Percentiles rank a stretch among this genome's conserved stretches.
These are phyloP conservation scores for Circaetus gallicus DNA, from an alignment of 2,113 vertebrate species.

Conservation along the genomic window DNA sequence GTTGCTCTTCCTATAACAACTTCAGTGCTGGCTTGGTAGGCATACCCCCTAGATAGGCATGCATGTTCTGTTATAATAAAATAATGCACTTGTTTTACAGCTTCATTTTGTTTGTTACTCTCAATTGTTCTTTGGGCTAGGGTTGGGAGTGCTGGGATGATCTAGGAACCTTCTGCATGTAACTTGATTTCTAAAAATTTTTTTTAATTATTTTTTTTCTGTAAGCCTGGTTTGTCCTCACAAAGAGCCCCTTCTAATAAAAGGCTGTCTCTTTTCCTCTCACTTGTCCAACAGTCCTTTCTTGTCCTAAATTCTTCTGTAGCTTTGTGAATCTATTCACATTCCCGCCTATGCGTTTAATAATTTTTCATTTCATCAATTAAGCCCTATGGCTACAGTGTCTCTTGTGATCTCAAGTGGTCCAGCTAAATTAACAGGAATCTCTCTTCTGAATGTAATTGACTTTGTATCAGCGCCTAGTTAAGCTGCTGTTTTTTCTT, in stretches of 20 bases:
- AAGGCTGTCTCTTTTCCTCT: neutral
- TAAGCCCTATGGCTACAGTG: neutral
- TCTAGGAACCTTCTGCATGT: neutral
- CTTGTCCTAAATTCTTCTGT: neutral
- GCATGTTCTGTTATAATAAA: neutral
- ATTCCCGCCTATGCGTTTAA: neutral
- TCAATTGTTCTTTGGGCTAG: neutral
- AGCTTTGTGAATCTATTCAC: neutral
- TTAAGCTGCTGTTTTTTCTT: neutral
- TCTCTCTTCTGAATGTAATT: neutral
- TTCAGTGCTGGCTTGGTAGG: neutral
- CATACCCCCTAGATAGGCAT: neutral
- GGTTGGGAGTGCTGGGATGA: neutral
- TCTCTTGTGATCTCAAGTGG: neutral
- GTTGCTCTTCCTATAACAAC: neutral
- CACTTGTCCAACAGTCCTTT: neutral
- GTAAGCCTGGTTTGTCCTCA: fast-evolving
- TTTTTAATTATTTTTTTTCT: neutral
- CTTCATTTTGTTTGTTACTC: neutral
- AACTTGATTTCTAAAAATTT: neutral
- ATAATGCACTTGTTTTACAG: neutral
- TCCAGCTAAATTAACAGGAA: neutral
- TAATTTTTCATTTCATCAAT: neutral
- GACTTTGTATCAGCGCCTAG: neutral
- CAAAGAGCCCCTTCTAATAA: neutral